Evolutionary conservation across 92 coral and sea anemone genomes (phyloP).

Genomic region (Porites rus): DNA sequence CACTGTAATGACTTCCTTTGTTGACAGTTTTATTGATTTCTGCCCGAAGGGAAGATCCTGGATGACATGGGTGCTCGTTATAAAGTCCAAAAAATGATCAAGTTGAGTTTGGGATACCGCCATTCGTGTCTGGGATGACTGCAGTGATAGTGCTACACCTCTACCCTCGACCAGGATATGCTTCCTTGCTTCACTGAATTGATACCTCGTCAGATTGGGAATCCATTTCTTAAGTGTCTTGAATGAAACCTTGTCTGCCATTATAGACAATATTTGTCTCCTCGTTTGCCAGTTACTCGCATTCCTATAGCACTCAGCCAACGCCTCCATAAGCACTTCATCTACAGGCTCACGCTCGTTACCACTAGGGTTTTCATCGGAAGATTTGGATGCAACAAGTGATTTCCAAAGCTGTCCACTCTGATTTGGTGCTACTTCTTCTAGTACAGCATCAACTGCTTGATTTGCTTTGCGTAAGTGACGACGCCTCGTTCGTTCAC

Average conservation of each 20-base stretch:
- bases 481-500: slow-evolving; percentile 63
- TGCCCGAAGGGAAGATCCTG: slow-evolving; percentile 73
- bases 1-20: slow-evolving; percentile 60
- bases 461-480: slow-evolving; percentile 69
- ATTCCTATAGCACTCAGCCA: slow-evolving; percentile 61
- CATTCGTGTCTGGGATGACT: slow-evolving; percentile 53
- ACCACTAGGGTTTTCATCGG: slow-evolving; percentile 8
- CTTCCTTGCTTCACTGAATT: slow-evolving; percentile 52
- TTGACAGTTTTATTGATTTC: slow-evolving; percentile 53
- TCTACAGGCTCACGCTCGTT: slow-evolving; percentile 35
- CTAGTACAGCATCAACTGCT: slow-evolving; percentile 67
- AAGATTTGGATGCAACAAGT: slow-evolving; percentile 52
- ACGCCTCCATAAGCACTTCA: slow-evolving; percentile 54
- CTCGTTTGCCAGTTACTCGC: slow-evolving; percentile 55
- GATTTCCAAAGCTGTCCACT: slow-evolving; percentile 59
- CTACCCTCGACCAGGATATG: slow-evolving; percentile 56
- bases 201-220: slow-evolving; percentile 51
- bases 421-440: slow-evolving; percentile 71
- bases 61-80: slow-evolving; percentile 59
- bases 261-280: slow-evolving; percentile 46
- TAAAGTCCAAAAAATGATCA: slow-evolving; percentile 66
- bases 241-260: slow-evolving; percentile 48
- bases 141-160: slow-evolving; percentile 47
- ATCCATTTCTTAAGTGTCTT: slow-evolving; percentile 44
- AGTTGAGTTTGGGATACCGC: slow-evolving; percentile 49